Conservation (phyloP, 2,888 invertebrate genomes). For the Thymelicus sylvestris region DNA sequence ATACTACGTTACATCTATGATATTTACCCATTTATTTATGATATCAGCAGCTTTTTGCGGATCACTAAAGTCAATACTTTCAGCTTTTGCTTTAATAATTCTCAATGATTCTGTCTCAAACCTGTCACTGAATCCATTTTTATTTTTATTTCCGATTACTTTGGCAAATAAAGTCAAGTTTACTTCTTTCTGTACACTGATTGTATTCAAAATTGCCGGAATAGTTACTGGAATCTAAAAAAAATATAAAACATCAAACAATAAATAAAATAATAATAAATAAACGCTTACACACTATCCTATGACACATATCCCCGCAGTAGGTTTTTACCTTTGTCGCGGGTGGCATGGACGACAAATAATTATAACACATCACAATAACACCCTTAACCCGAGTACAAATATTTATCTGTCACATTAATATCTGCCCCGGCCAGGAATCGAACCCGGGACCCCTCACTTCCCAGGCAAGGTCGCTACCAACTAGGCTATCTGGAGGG, state of each 20-base stretch:
- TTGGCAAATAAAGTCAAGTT: constrained; percentile 43
- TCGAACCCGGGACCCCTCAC: too few species aligned
- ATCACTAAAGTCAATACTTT: constrained; percentile 46
- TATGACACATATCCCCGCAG: too few species aligned
- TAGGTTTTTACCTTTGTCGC: too few species aligned
- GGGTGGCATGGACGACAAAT: too few species aligned
- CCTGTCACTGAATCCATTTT: constrained; percentile 39
- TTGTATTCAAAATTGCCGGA: neutral
- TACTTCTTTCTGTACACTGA: constrained; percentile 37
- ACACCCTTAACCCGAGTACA: too few species aligned
- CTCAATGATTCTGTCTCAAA: constrained; percentile 41
- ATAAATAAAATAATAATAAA: too few species aligned
- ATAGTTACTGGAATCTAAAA: constrained; percentile 22
- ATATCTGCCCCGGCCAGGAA: too few species aligned
- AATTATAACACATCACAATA: too few species aligned
- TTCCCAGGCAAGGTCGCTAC: too few species aligned
- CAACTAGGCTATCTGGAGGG: too few species aligned
- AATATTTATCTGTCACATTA: too few species aligned
- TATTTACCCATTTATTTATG: constrained; percentile 27
- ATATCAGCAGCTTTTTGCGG: constrained; percentile 15
- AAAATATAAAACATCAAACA: neutral
- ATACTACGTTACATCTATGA: neutral
- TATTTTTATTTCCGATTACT: constrained; percentile 40
- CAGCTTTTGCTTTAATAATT: constrained; percentile 43
- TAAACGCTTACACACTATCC: too few species aligned